Conservation (phyloP, 2,113 vertebrate species). For the Poicephalus gulielmi region DNA sequence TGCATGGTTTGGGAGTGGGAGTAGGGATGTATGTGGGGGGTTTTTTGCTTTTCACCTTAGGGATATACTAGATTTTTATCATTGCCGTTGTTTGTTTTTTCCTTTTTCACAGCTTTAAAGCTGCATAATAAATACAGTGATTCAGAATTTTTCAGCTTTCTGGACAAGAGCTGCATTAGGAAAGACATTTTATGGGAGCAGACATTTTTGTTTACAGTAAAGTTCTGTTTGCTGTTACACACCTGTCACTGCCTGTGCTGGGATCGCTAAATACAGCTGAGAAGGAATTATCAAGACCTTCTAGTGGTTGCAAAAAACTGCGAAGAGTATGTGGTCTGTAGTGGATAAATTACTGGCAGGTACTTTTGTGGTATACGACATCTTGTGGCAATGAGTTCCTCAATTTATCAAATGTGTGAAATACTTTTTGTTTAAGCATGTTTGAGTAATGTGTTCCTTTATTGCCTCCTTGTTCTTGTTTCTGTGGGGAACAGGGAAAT, state of each 20-base stretch:
- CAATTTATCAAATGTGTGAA: neutral
- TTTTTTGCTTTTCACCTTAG: neutral
- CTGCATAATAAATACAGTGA: neutral
- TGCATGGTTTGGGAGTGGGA: neutral
- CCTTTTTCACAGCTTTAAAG: neutral
- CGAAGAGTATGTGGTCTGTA: neutral
- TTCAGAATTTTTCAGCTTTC: neutral
- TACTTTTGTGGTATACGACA: neutral
- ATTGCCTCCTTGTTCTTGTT: neutral
- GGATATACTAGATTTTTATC: neutral
- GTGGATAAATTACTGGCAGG: neutral
- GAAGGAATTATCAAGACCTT: neutral
- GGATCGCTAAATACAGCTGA: neutral
- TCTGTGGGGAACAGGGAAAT: neutral
- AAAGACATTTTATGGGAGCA: neutral
- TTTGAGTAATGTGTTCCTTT: neutral
- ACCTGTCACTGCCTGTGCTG: neutral
- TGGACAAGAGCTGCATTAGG: neutral
- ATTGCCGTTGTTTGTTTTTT: neutral
- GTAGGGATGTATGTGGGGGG: rapidly evolving
- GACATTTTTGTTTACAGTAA: neutral
- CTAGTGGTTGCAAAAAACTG: neutral
- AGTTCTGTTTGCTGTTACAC: neutral
- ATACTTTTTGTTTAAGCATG: neutral
- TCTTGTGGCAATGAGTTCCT: neutral